Percentiles rank a stretch among this genome's conserved stretches.
phyloP scores from a whole-genome alignment of 1,140 invertebrate genomes.

The Ceratoteleas bidentatus region DNA sequence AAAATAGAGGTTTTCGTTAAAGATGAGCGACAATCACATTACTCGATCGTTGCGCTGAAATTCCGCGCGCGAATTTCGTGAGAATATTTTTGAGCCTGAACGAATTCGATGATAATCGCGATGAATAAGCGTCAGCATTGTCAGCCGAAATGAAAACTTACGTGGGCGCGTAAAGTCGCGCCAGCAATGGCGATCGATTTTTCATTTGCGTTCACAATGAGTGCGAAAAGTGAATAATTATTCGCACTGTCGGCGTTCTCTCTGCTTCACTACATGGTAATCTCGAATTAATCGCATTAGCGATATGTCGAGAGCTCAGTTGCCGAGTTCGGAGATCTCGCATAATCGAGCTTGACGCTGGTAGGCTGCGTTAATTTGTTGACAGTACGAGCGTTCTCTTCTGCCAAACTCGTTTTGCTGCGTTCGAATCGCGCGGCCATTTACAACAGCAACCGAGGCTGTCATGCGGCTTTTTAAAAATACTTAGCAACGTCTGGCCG shows the following conservation, averaged over 20 bases:
- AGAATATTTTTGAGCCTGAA: conserved; percentile 19
- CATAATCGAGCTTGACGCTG: conserved; percentile 53
- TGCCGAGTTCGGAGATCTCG: conserved; percentile 38
- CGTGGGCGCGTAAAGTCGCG: conserved; percentile 1
- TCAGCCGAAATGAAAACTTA: conserved; percentile 18
- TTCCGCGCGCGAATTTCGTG: conserved; percentile 5
- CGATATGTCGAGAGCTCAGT: conserved; percentile 43
- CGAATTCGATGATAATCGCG: conserved; percentile 18
- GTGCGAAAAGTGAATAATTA: conserved; percentile 44
- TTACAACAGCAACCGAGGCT: conserved; percentile 15
- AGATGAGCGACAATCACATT: conserved; percentile 12
- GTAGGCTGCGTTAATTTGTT: conserved; percentile 54
- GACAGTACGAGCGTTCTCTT: conserved; percentile 20
- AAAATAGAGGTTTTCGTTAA: conserved; percentile 4
- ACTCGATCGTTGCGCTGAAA: not conserved
- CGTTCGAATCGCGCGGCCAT: conserved; percentile 23
- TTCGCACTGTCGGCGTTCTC: conserved; percentile 6
- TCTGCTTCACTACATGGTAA: conserved; percentile 33
- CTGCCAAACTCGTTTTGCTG: not conserved
- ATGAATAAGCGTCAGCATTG: conserved; percentile 14
- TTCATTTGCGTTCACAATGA: conserved; percentile 32
- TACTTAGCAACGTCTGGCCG: conserved; percentile 16
- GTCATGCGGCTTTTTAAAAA: conserved; percentile 32
- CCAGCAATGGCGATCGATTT: conserved; percentile 18
- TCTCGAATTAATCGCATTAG: conserved; percentile 59